Base-by-base conservation (phyloP, 2,888 invertebrate species). In the Rotaria macrura region DNA sequence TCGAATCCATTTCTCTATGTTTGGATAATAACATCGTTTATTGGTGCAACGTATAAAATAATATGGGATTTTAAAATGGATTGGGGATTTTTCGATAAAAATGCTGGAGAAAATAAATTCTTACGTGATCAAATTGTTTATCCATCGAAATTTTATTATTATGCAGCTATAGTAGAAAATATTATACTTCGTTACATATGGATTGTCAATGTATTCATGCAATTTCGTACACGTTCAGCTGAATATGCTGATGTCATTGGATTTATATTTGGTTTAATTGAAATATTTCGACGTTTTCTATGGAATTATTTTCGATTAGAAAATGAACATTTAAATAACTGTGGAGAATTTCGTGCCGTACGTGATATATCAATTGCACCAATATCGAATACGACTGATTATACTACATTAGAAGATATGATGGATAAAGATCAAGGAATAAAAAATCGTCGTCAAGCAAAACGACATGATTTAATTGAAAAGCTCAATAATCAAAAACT, bases 241-340 rank as follows among this genome's bases (percentile, higher is more conserved):
- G 85, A 83, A 7, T 85, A 85, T 54, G 55, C 84, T 43, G 85
- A 87, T 29, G 55, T 87, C 47, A 47, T 87, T 79, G 79, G 84
- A n/a, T 84, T 84, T 34, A 52, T 85, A 49, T 52, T 84, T 25
- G 83, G 72, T 83, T 85, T 84, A 25, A 49, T 87, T n/a, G 85
- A 84, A 54, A 43, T 85, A 49, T 88, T 79, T 84, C 91, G 93
- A 89, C 93, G 98, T 85, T 99, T 98, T 92, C 94, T 99, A 84
- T 99, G 99, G 99, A 99, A 99, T 92, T 99, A 96, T 92, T 97
- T 99, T 93, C 97, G 99, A 0, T 91, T 99, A 89, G 99, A 99
- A 92, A 99, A 99, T 92, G 99, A 99, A 90, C 99, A 99, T 91
- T 92, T 99, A 72, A 99, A 99, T 92, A 99, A 99, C 92, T 98